These are phyloP conservation scores for Temnothorax rugatulus DNA, from an alignment of 2,888 invertebrate genomes.

Conservation along the genomic window DNA sequence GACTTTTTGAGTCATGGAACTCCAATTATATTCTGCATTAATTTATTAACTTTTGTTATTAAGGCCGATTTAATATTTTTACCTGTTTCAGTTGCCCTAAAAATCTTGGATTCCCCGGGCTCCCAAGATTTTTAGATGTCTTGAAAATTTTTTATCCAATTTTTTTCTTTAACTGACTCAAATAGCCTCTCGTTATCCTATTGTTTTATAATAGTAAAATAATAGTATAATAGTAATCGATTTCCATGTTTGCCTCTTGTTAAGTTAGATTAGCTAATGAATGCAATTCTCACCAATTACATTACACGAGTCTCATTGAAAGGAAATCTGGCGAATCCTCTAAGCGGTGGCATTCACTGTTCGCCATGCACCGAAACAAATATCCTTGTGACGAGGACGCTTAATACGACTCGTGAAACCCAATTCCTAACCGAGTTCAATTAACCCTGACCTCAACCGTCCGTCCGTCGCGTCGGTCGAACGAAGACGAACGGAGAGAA, in stretches of 20 bases:
- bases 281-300: constrained; percentile 1
- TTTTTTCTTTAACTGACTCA: too few species aligned
- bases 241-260: background rate
- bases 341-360: background rate
- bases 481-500: constrained; percentile 17
- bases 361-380: constrained; percentile 61
- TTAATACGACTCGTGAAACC: constrained; percentile 45
- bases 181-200: too few species aligned
- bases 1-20: too few species aligned
- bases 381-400: constrained; percentile 53
- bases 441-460: constrained; percentile 66
- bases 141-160: too few species aligned
- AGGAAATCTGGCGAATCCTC: background rate
- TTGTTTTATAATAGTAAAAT: background rate
- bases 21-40: too few species aligned
- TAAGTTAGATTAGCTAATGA: background rate
- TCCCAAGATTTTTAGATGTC: too few species aligned
- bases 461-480: constrained; percentile 5
- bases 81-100: too few species aligned
- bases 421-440: constrained; percentile 61
- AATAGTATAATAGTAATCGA: background rate
- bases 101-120: too few species aligned
- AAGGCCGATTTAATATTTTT: too few species aligned
- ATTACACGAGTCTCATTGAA: constrained; percentile 13
- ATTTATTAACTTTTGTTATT: too few species aligned